Conservation (phyloP, 2,797 vertebrate genomes). For the Pipistrellus kuhlii region DNA sequence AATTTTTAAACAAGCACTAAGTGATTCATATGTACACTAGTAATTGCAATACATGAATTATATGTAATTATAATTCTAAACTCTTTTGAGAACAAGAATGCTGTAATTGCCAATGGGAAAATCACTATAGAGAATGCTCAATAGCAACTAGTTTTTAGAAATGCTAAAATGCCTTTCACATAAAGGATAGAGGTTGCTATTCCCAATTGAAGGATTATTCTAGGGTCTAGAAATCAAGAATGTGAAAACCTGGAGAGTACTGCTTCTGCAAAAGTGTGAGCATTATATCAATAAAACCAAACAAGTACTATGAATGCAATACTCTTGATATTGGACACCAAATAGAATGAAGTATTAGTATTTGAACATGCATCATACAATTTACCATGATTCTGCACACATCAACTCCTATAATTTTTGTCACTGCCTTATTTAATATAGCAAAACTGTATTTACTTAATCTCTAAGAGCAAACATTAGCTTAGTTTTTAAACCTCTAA, state of each 20-base stretch:
- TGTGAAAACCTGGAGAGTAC: background rate
- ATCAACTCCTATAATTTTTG: slow-evolving; percentile 12
- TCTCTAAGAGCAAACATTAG: slow-evolving; percentile 32
- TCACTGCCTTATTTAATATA: slow-evolving; percentile 43
- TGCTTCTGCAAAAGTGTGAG: background rate
- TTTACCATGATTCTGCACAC: background rate
- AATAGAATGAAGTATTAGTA: background rate
- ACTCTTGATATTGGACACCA: background rate
- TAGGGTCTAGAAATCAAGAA: background rate
- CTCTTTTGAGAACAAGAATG: slow-evolving; percentile 62
- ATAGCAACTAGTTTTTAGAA: slow-evolving; percentile 48
- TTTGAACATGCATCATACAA: background rate
- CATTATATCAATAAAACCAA: background rate
- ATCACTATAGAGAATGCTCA: slow-evolving; percentile 44
- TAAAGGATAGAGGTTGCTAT: background rate
- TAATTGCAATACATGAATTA: slow-evolving; percentile 13
- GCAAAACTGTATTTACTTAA: slow-evolving; percentile 17
- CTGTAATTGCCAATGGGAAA: slow-evolving; percentile 56
- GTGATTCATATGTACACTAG: slow-evolving; percentile 42
- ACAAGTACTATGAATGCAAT: background rate
- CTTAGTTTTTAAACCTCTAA: slow-evolving; percentile 45
- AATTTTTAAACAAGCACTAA: slow-evolving; percentile 46
- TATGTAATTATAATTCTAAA: slow-evolving; percentile 47
- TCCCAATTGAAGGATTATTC: background rate
- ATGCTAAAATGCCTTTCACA: slow-evolving; percentile 18